Evolutionary conservation across 2,888 invertebrate genomes (phyloP).

Genomic region (Drosophila acutilabella): DNA sequence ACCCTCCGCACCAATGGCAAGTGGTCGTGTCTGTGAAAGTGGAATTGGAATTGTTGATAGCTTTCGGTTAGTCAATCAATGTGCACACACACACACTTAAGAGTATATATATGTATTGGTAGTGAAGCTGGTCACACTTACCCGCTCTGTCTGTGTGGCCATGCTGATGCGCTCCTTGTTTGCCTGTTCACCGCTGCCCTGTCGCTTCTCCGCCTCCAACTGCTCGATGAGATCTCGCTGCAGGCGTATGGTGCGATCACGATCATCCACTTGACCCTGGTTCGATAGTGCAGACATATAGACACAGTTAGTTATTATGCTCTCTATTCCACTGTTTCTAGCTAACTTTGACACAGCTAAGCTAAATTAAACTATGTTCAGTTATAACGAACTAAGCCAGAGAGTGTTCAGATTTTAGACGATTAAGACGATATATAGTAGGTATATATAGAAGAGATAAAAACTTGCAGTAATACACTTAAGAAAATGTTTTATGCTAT

Average conservation of each 20-base stretch:
- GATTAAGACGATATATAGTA: slow-evolving; percentile 32
- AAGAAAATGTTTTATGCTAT: slow-evolving; percentile 33
- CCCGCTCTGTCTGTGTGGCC: slow-evolving; percentile 95
- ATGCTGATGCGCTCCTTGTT: slow-evolving; percentile 89
- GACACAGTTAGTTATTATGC: slow-evolving; percentile 42
- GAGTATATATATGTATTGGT: not conserved
- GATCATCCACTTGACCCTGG: slow-evolving; percentile 93
- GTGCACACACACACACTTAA: slow-evolving; percentile 43
- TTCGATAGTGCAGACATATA: slow-evolving; percentile 23
- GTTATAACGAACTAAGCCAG: slow-evolving; percentile 69
- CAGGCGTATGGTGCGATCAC: slow-evolving; percentile 92
- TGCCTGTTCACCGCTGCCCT: slow-evolving; percentile 48
- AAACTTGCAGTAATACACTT: slow-evolving; percentile 45
- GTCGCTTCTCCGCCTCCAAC: slow-evolving; percentile 84
- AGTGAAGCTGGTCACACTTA: slow-evolving; percentile 83
- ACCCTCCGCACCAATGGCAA: slow-evolving; percentile 85
- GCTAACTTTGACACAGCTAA: slow-evolving; percentile 22
- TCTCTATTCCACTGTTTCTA: not conserved
- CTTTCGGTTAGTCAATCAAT: slow-evolving; percentile 71
- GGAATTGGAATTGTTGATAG: slow-evolving; percentile 64
- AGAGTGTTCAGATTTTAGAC: slow-evolving; percentile 50
- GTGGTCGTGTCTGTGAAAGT: slow-evolving; percentile 84
- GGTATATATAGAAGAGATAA: slow-evolving; percentile 6
- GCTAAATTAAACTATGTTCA: slow-evolving; percentile 57
- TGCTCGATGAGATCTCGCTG: slow-evolving; percentile 91